Conservation (phyloP, 1,140 invertebrate species). For the Drosophila pseudoobscura region DNA sequence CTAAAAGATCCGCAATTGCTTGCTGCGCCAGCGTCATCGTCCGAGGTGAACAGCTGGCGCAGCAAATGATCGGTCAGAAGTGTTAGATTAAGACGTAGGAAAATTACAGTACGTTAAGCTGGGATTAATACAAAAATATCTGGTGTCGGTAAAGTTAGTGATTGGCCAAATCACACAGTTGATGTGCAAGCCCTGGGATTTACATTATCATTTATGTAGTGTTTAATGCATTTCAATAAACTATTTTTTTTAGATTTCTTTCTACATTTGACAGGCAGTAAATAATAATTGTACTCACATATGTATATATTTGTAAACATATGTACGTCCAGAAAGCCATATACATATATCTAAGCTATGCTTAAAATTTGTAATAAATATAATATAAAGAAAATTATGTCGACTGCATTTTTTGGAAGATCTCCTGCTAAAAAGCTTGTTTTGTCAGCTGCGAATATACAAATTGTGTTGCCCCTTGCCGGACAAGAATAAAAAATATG, state of each 20-base stretch:
- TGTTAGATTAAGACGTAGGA: constrained; percentile 57
- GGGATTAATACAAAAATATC: constrained; percentile 16
- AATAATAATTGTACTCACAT: too few species aligned
- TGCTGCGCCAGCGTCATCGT: constrained; percentile 51
- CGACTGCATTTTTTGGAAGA: too few species aligned
- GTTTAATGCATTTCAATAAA: constrained; percentile 13
- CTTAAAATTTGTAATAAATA: constrained; percentile 70
- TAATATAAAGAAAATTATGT: constrained; percentile 31
- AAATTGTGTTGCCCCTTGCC: too few species aligned
- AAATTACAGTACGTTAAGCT: constrained; percentile 60
- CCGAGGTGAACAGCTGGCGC: constrained; percentile 36
- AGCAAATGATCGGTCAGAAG: constrained; percentile 51
- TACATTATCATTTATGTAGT: neutral
- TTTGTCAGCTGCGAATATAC: too few species aligned
- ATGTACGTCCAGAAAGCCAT: constrained; percentile 73
- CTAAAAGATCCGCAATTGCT: constrained; percentile 57
- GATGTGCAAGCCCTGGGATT: too few species aligned
- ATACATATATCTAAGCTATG: constrained; percentile 64
- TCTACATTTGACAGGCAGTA: constrained; percentile 26
- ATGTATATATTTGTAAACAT: too few species aligned
- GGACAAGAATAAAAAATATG: too few species aligned
- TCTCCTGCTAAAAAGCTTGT: too few species aligned
- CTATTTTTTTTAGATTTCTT: constrained; percentile 33
- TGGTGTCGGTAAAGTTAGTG: constrained; percentile 14
- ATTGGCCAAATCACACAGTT: neutral